Evolutionary conservation across 1,140 invertebrate species (phyloP).

Genomic region (Neelides sp.): DNA sequence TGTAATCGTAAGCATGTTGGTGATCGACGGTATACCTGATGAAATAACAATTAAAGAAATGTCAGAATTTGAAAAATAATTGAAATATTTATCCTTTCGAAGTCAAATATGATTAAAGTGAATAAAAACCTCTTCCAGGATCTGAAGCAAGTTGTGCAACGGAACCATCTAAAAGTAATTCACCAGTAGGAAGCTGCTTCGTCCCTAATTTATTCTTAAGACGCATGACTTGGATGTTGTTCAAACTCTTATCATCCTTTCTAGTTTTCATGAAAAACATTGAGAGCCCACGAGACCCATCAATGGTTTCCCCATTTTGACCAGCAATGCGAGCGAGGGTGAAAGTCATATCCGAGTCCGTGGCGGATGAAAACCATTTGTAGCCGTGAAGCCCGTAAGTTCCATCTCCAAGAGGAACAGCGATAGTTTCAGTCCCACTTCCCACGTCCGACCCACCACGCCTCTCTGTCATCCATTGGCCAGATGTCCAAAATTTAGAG

Average conservation of each 20-base stretch:
- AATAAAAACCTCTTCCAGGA: constrained; percentile 45
- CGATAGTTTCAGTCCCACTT: constrained; percentile 45
- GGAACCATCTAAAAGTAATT: constrained; percentile 45
- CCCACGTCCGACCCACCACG: constrained; percentile 50
- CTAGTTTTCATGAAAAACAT: constrained; percentile 44
- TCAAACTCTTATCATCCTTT: constrained; percentile 37
- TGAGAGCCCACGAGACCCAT: constrained; percentile 43
- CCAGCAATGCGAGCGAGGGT: constrained; percentile 44
- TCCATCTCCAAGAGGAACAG: constrained; percentile 35
- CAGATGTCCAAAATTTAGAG: constrained; percentile 46
- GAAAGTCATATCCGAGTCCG: constrained; percentile 47
- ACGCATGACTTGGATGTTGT: constrained; percentile 44
- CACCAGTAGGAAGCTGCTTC: constrained; percentile 48
- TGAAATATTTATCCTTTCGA: no score
- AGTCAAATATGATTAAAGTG: no score
- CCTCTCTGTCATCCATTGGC: constrained; percentile 53
- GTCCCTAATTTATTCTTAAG: constrained; percentile 49
- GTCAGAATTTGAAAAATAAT: no score
- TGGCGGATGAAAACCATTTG: constrained; percentile 51
- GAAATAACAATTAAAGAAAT: no score
- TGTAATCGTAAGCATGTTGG: constrained; percentile 48
- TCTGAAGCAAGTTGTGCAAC: constrained; percentile 40
- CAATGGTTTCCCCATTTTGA: constrained; percentile 34
- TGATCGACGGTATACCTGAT: no score
- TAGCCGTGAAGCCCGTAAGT: constrained; percentile 43